These are phyloP conservation scores for Furcula furcula DNA, from an alignment of 2,888 invertebrate species.

Conservation along the genomic window DNA sequence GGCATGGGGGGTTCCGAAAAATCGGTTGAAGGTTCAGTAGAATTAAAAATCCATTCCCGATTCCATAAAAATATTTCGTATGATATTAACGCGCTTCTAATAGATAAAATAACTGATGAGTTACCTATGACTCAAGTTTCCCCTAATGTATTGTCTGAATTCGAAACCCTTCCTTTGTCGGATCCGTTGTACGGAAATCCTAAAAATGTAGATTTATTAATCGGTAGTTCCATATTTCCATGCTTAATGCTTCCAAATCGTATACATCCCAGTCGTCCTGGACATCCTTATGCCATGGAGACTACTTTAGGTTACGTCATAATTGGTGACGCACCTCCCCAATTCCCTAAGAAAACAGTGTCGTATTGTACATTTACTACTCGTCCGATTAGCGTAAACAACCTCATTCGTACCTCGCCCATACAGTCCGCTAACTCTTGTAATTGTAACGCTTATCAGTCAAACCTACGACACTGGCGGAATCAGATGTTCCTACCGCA, in stretches of 20 bases:
- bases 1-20: constrained; percentile 13
- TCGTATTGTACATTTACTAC: neutral
- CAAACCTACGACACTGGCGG: too few species aligned
- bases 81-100: constrained; percentile 8
- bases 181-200: constrained; percentile 7
- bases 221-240: constrained; percentile 1
- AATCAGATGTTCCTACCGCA: too few species aligned
- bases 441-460: too few species aligned
- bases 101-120: constrained; percentile 11
- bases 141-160: constrained; percentile 2
- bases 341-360: neutral
- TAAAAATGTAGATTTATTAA: neutral
- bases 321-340: neutral
- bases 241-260: neutral
- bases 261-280: neutral
- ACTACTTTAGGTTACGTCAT: constrained; percentile 1
- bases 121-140: constrained; percentile 10
- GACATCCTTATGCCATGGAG: neutral
- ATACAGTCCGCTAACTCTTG: too few species aligned
- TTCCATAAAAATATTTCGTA: constrained; percentile 8
- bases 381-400: too few species aligned
- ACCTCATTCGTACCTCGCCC: too few species aligned
- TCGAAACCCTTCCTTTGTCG: constrained; percentile 7
- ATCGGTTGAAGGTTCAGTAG: constrained; percentile 1
- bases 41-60: constrained; percentile 7